Conservation (phyloP, 2,888 invertebrate species). For the Scaptomyza reducta region DNA sequence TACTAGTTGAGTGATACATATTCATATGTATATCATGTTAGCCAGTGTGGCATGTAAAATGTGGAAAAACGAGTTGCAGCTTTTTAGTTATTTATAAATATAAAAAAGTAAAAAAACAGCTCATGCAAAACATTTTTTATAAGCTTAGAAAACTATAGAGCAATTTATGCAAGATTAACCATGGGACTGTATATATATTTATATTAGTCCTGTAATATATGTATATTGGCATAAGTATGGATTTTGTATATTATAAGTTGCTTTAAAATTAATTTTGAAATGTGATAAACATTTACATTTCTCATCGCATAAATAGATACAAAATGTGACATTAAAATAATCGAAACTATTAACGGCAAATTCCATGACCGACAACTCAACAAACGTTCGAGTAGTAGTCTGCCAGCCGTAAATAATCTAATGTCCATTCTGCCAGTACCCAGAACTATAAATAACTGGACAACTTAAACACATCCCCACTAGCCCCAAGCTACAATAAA, state of each 20-base stretch:
- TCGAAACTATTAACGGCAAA: neutral
- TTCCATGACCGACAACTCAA: neutral
- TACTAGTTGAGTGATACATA: neutral
- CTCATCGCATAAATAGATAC: neutral
- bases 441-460: slow-evolving; percentile 17
- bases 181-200: no score
- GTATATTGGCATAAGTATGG: no score
- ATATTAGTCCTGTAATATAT: no score
- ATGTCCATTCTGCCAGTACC: neutral
- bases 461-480: neutral
- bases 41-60: neutral
- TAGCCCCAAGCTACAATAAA: neutral
- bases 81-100: neutral
- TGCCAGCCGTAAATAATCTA: slow-evolving; percentile 24
- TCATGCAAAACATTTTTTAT: neutral
- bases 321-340: neutral
- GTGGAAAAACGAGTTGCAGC: neutral
- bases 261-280: no score
- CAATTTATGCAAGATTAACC: no score
- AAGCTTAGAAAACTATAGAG: neutral
- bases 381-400: slow-evolving; percentile 1
- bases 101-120: neutral
- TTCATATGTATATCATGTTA: neutral
- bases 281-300: neutral
- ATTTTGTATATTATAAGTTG: no score